These are phyloP conservation scores for Sarcophaga carnaria DNA, from an alignment of 2,888 invertebrate species.

Conservation along the genomic window DNA sequence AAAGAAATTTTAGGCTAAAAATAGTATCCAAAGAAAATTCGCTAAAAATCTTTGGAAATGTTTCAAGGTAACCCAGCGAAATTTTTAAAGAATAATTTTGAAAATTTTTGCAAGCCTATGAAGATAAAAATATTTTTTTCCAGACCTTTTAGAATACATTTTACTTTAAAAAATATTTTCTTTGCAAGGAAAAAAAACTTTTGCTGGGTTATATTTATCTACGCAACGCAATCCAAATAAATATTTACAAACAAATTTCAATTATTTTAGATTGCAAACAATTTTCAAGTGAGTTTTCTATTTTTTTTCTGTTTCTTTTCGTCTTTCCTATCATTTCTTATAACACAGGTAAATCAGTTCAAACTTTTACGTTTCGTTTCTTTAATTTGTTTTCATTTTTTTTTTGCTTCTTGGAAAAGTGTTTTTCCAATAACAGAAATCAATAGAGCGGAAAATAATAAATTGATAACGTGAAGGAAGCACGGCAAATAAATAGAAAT, in stretches of 20 bases:
- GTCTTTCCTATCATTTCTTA: too few species aligned
- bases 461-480: neutral
- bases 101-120: too few species aligned
- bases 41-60: too few species aligned
- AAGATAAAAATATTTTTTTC: too few species aligned
- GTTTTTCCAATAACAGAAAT: neutral
- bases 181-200: neutral
- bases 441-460: neutral
- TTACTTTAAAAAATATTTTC: too few species aligned
- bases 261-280: constrained; percentile 29
- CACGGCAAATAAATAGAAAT: too few species aligned
- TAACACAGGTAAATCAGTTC: neutral
- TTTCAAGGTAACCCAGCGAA: too few species aligned
- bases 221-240: neutral
- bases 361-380: neutral
- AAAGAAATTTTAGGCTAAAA: too few species aligned
- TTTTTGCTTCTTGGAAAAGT: neutral
- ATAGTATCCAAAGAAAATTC: too few species aligned
- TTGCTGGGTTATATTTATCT: neutral
- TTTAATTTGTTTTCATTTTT: neutral
- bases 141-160: too few species aligned
- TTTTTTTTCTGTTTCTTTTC: too few species aligned
- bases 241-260: constrained; percentile 11
- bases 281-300: neutral
- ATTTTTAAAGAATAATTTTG: too few species aligned